Evolutionary conservation across 2,113 vertebrate genomes (phyloP), one percentile per base, ranked within the genome.

Genomic region (Pimephales promelas): DNA sequence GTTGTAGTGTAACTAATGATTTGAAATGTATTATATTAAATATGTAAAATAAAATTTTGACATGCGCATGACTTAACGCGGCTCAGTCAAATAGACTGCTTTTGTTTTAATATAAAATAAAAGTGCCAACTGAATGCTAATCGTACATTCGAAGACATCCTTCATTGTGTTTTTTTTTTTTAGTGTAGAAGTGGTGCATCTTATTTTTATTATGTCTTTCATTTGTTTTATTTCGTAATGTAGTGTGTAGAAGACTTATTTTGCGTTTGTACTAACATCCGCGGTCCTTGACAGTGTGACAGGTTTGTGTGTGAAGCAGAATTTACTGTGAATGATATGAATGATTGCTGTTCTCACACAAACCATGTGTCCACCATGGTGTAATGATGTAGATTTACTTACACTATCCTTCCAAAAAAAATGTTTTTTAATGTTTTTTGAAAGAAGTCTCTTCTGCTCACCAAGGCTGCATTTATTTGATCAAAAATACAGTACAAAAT

Each of bases 21-120:
- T 97, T 95, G 95, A 97, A 97, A 94, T 98, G 97, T 97, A 96
- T 93, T 94, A 96, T 97, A 97, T 99, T 98, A 97, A 97, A 96
- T 96, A 96, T 99, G 97, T 98, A 96, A 97, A 98, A 98, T 98
- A 97, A 97, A 97, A 93, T 94, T 95, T 97, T 96, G 96, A 95
- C 93, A 94, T 92, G 93, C 96, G 95, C 97, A 97, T 97, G 96
- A 96, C 94, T 94, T 96, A 95, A 95, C 90, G 90, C 90, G 91
- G 13, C 14, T 90, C 91, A 90, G 94, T 92, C 86, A 86, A 91
- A 88, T 92, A 89, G 84, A 88, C 86, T 91, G 90, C 91, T 90
- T 91, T 61, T 86, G 13, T 49, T 31, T 79, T 26, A 49, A 49
- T 36, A 34, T 20, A 13, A 10, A 22, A 71, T 43, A 24, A 45